These are phyloP conservation scores for Drosophila eugracilis DNA, from an alignment of 1,140 invertebrate genomes.

Conservation along the genomic window DNA sequence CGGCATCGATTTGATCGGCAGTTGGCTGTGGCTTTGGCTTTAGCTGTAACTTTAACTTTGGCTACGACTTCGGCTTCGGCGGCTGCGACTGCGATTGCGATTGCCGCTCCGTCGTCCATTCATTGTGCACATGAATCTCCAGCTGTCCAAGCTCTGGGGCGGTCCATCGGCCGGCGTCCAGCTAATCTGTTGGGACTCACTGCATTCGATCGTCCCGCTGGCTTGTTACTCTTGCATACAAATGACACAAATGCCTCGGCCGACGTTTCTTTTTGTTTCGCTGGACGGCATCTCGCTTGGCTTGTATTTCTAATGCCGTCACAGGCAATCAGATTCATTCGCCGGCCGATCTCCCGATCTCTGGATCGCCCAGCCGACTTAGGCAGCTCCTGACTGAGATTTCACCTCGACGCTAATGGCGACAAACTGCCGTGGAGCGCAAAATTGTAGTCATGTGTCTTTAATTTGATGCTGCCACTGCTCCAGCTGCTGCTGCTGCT, in stretches of 20 bases:
- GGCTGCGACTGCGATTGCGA: conserved; percentile 17
- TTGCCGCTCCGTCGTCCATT: conserved; percentile 58
- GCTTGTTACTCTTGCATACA: conserved; percentile 83
- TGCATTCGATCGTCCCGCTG: conserved; percentile 60
- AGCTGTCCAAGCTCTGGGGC: conserved; percentile 70
- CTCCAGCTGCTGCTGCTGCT: conserved; percentile 19
- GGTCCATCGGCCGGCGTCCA: conserved; percentile 58
- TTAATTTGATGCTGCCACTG: conserved; percentile 47
- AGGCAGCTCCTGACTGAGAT: conserved; percentile 63
- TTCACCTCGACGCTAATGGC: conserved; percentile 82
- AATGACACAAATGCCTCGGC: conserved; percentile 81
- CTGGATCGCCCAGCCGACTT: conserved; percentile 21
- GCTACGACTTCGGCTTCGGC: conserved; percentile 6
- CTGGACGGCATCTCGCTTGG: conserved; percentile 29
- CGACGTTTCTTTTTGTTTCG: conserved; percentile 49
- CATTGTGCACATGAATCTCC: conserved; percentile 74
- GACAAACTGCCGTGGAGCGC: conserved; percentile 82
- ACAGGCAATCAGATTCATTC: conserved; percentile 66
- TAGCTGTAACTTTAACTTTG: not conserved
- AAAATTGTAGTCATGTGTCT: conserved; percentile 71
- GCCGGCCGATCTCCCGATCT: conserved; percentile 23
- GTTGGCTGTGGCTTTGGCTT: conserved; percentile 28
- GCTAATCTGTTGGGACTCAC: conserved; percentile 77
- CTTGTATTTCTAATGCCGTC: conserved; percentile 77
- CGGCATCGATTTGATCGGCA: conserved; percentile 77